Evolutionary conservation across 2,797 vertebrate species (phyloP).

Genomic region (Tachyglossus aculeatus): DNA sequence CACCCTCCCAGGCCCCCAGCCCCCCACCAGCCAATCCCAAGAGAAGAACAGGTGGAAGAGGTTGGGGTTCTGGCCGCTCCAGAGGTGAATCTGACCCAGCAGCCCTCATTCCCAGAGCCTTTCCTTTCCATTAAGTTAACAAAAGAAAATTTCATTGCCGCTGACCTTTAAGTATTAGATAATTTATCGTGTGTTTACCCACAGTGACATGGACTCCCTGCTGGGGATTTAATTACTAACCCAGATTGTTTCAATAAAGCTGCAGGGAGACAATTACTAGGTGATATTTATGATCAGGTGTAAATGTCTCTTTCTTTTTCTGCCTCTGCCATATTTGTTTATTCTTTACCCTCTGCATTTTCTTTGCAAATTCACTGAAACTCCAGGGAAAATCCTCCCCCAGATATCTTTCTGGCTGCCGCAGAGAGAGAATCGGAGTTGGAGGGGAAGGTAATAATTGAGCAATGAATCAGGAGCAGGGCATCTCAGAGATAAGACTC

Average conservation of each 20-base stretch:
- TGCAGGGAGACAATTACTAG: conserved; percentile 29
- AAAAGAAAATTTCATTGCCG: conserved; percentile 25
- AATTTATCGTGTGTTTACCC: conserved; percentile 37
- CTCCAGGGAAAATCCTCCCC: no score
- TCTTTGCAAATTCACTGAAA: no score
- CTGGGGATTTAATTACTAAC: conserved; percentile 50
- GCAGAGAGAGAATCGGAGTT: no score
- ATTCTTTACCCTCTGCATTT: neutral
- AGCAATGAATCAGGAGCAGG: no score
- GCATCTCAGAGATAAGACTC: no score
- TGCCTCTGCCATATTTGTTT: neutral
- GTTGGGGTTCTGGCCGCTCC: no score
- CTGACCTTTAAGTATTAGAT: conserved; percentile 28
- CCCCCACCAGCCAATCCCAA: no score
- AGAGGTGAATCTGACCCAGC: no score
- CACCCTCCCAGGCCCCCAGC: no score
- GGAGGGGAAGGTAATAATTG: no score
- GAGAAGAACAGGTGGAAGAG: no score
- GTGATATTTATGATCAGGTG: conserved; percentile 41
- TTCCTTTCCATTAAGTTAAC: neutral
- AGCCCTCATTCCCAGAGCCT: neutral
- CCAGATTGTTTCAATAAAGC: conserved; percentile 33
- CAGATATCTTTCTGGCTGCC: no score
- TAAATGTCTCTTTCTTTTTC: neutral
- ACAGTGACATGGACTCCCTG: conserved; percentile 19